Conservation (phyloP, 2,113 vertebrate genomes). For the Cephalopterus ornatus region DNA sequence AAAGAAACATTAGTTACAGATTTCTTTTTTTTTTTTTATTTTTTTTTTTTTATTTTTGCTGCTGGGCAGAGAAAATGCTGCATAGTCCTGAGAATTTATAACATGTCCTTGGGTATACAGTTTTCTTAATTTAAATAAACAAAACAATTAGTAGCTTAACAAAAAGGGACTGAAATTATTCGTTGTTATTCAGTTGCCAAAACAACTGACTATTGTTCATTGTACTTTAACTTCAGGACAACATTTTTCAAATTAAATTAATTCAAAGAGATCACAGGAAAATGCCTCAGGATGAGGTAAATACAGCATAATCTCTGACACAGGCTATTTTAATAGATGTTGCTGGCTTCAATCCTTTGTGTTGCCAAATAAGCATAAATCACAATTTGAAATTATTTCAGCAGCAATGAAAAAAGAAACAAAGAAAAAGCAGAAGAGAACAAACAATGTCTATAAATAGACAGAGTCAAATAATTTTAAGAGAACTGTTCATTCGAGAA, state of each 20-base stretch:
- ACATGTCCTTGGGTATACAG: rapidly evolving
- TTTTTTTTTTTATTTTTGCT: neutral
- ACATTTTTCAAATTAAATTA: slow-evolving; percentile 32
- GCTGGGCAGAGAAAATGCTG: neutral
- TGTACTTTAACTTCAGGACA: neutral
- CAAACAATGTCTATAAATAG: neutral
- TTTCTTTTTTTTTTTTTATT: too few species aligned
- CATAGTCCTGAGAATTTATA: neutral
- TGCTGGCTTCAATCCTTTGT: neutral
- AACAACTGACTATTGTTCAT: neutral
- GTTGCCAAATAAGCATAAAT: neutral
- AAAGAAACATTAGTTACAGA: neutral
- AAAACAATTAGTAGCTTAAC: slow-evolving; percentile 4
- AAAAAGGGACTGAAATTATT: neutral
- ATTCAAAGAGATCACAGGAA: slow-evolving; percentile 1
- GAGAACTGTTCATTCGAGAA: neutral
- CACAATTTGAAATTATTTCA: neutral
- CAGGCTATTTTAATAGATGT: slow-evolving; percentile 10
- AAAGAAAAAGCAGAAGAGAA: neutral
- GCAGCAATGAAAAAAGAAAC: neutral
- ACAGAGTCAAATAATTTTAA: neutral
- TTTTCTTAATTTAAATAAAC: slow-evolving; percentile 25
- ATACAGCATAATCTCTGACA: neutral
- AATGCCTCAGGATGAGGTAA: slow-evolving; percentile 13
- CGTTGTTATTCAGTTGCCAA: neutral